Base-by-base conservation (phyloP, 1,140 invertebrate genomes). In the Riptortus pedestris region DNA sequence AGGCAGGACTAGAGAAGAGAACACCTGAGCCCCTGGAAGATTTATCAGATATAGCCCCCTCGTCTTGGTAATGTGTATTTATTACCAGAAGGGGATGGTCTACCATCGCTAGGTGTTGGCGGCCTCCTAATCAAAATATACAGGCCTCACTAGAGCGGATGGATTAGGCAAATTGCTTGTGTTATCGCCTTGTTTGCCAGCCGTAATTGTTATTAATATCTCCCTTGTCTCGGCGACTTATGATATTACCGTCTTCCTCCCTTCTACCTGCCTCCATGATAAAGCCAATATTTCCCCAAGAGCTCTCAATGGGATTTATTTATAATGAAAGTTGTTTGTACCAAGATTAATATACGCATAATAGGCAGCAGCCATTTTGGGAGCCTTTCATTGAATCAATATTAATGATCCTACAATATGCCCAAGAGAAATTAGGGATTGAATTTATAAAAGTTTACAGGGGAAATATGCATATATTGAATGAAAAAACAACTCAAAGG, bases 151-250 rank as follows among this genome's bases (percentile, higher is more conserved):
- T 27, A 7, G 55, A 26, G 55, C 11, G 20, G 55, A 58, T 20
- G 27, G 20, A 58, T 58, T 58, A 27, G 55, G 55, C 27, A 24
- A 58, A 27, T 20, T 20, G 55, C 55, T 24, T 14, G 14, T 24
- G 55, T 20, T 58, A 27, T 58, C 27, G 20, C 27, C n/a, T 58
- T 16, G 27, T 52, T 57, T 57, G 22, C 52, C 52, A 22, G 26
- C 52, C n/a, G 52, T 57, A 57, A 57, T 57, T 57, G 27, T 57
- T 57, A 57, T 57, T 57, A 57, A 57, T 57, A 51, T 24, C 48
- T 18, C 16, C 27, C 52, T 26, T 38, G 31, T 5, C 31, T 7
- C 5, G 31, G 5, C 14, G 5, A 38, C 31, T 38, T 38, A 38
- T 38, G 14, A 38, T 14, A 38, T 38, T 38, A 38, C 31, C 31